Base-by-base conservation (phyloP, 2,888 invertebrate species). In the Trachelus troglodyta region DNA sequence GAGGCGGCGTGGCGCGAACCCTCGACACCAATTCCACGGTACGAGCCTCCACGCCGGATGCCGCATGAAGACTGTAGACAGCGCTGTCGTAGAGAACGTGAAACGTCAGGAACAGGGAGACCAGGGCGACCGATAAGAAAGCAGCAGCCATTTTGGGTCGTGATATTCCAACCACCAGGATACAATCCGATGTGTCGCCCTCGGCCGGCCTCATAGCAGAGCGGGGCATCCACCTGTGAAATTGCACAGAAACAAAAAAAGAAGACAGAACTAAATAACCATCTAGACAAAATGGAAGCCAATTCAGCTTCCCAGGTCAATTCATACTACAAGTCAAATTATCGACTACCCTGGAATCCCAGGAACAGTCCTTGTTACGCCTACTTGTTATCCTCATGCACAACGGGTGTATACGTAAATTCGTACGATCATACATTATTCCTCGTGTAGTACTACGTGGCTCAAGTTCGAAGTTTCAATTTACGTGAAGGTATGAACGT, bases 61-160 rank as follows among this genome's bases (percentile, higher is more conserved):
- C 92, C 23, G 92, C 94, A 92, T 96, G 96, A 86, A 96, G 94
- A 88, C 96, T 96, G 92, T 96, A 96, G 76, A 96, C 94, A 77
- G 96, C 96, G 91, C 96, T 96, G 93, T 97, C 96, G 93, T 96
- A 96, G 80, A 96, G 94, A 88, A 96, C 95, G 90, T 96, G 96
- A 92, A 96, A 96, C 85, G 96, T 96, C 90, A 97, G 94, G 92
- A 96, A 96, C 85, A 97, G 94, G 69, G 96, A 96, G 83, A 96
- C 93, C 85, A 96, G 93, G 93, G 96, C 96, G 90, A 96, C 95
- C 87, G 96, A 95, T 85, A 96, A 94, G 92, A 96, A 95, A 85
- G 95, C 95, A 90, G 96, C 95, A 89, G 96, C 96, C 93, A 96
- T 94, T 92, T 96, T 96, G 88, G 96, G 96, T 93, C 96, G 94